A percentile compares a stretch with the other conserved stretches of the same genome.
Conservation (phyloP, 2,113 vertebrate species). For the Pygathrix nemaeus region DNA sequence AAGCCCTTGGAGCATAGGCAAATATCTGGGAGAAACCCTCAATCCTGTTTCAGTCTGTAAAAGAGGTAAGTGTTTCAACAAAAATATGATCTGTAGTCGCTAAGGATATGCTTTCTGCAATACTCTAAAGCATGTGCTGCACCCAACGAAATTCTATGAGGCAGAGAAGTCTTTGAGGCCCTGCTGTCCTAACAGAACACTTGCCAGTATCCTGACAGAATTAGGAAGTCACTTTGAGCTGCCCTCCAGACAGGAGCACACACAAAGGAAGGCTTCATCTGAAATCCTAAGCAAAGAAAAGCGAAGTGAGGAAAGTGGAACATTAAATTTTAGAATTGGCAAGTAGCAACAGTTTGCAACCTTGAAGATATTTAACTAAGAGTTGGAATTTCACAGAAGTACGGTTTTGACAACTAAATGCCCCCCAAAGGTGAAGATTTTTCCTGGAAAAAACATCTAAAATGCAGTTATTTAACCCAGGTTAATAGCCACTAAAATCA, state of each 20-base stretch:
- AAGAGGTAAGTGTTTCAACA: conserved; percentile 45
- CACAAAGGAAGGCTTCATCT: conserved; percentile 82
- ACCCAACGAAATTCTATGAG: not conserved
- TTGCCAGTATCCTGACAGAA: conserved; percentile 80
- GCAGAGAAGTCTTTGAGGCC: not conserved
- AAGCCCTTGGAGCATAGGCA: not conserved
- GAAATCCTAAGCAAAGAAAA: conserved; percentile 80
- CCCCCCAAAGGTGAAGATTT: not conserved
- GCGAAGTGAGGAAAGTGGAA: conserved; percentile 74
- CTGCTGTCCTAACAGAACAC: not conserved
- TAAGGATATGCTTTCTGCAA: not conserved
- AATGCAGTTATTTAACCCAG: not conserved
- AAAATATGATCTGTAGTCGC: conserved; percentile 2
- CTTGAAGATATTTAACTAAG: conserved; percentile 78
- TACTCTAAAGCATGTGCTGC: not conserved
- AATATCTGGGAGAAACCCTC: not conserved
- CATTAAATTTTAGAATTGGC: conserved; percentile 79
- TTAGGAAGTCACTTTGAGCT: conserved; percentile 79
- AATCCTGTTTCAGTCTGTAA: not conserved
- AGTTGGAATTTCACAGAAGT: conserved; percentile 62
- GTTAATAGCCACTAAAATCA: not conserved
- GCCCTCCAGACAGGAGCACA: conserved; percentile 77
- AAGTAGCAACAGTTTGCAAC: conserved; percentile 61
- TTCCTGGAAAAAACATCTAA: conserved; percentile 19
- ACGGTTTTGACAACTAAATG: conserved; percentile 47